Conservation (phyloP, 2,888 invertebrate species). For the Odontomyia ornata region DNA sequence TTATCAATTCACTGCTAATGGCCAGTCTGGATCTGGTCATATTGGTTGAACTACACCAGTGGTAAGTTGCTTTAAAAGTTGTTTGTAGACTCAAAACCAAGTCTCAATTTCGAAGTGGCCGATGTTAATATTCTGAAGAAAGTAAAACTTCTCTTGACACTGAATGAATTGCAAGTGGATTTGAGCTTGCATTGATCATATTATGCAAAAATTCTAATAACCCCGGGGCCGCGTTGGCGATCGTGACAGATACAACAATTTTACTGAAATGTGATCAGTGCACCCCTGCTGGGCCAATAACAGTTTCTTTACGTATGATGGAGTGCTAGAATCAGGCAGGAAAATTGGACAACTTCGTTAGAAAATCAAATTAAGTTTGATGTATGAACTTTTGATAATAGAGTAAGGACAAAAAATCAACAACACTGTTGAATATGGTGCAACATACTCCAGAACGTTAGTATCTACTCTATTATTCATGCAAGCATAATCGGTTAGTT, state of each 20-base stretch:
- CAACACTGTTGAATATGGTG: too few species aligned
- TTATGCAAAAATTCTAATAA: slow-evolving; percentile 9
- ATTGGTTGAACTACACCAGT: not conserved
- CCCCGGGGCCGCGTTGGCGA: not conserved
- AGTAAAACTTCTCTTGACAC: slow-evolving; percentile 14
- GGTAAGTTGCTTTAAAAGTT: not conserved
- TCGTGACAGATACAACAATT: not conserved
- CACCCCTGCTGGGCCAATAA: too few species aligned
- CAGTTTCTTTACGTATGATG: not conserved
- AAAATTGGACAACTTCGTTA: too few species aligned
- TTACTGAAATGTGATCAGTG: not conserved
- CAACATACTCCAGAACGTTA: too few species aligned
- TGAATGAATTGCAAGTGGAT: not conserved
- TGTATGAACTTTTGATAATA: too few species aligned
- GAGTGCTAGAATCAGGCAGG: too few species aligned
- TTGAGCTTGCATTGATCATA: not conserved
- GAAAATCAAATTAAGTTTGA: too few species aligned
- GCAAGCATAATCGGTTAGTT: too few species aligned
- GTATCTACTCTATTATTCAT: too few species aligned
- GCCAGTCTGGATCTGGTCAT: not conserved
- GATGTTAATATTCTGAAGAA: not conserved
- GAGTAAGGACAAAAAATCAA: too few species aligned
- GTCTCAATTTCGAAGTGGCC: not conserved
- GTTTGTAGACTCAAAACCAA: not conserved
- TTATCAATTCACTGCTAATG: not conserved